Evolutionary conservation across 2,797 vertebrate genomes (phyloP).

Genomic region (Ceyx erithaca): DNA sequence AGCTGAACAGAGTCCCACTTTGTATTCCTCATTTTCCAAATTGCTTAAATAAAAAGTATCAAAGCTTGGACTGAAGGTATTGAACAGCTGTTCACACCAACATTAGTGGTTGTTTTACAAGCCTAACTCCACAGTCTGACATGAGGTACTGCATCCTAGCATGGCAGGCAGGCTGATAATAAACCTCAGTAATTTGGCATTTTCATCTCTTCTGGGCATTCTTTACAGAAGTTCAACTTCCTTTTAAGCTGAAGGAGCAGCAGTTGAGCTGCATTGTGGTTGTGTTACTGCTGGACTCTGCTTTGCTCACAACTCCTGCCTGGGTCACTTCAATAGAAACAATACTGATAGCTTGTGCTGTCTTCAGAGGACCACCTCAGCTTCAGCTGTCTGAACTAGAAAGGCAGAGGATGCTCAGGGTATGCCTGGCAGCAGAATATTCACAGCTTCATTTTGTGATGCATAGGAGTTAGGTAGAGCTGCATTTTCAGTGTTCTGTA

Average conservation of each 20-base stretch:
- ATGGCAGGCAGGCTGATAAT: neutral
- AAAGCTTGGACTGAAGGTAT: neutral
- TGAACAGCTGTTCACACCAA: neutral
- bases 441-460: neutral
- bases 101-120: neutral
- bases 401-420: neutral
- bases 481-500: neutral
- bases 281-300: neutral
- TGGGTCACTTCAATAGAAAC: neutral
- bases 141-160: accelerated
- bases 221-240: neutral
- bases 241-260: neutral
- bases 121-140: neutral
- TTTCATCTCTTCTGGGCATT: neutral
- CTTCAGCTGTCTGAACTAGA: neutral
- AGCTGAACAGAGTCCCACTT: neutral
- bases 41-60: neutral
- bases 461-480: neutral
- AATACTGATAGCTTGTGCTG: neutral
- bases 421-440: neutral
- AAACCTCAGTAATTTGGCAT: neutral
- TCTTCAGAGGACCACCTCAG: neutral
- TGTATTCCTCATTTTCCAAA: neutral
- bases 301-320: neutral
- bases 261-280: neutral